Conservation (phyloP, 2,113 vertebrate species). For the Saguinus midas region DNA sequence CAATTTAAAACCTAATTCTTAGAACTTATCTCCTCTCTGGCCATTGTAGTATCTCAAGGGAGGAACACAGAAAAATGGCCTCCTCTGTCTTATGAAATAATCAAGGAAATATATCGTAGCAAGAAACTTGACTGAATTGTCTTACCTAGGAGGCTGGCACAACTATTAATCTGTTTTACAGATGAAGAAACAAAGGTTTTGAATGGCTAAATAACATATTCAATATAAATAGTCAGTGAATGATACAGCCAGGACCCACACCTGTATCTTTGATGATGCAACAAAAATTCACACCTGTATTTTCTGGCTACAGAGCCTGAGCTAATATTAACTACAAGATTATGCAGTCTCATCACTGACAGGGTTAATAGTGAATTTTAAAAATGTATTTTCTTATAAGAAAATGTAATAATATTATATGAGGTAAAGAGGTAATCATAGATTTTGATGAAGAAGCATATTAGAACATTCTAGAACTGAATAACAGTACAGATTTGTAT, state of each 20-base stretch:
- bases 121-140: neutral
- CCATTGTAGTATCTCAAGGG: neutral
- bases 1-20: constrained; percentile 22
- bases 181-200: neutral
- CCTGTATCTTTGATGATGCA: neutral
- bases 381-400: constrained; percentile 14
- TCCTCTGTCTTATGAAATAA: neutral
- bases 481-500: neutral
- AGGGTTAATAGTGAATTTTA: neutral
- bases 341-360: neutral
- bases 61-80: neutral
- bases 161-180: neutral
- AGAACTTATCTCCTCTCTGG: constrained; percentile 16
- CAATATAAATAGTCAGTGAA: neutral
- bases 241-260: neutral
- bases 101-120: neutral
- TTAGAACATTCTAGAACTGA: neutral
- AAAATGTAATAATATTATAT: neutral
- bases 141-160: neutral
- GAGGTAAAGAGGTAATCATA: neutral
- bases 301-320: neutral
- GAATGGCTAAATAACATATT: neutral
- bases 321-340: neutral
- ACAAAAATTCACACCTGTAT: neutral
- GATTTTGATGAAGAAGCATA: constrained; percentile 20